A percentile compares a stretch with the other conserved stretches of the same genome.
These are phyloP conservation scores for Pammene fasciana DNA, from an alignment of 2,888 invertebrate genomes.

Conservation along the genomic window DNA sequence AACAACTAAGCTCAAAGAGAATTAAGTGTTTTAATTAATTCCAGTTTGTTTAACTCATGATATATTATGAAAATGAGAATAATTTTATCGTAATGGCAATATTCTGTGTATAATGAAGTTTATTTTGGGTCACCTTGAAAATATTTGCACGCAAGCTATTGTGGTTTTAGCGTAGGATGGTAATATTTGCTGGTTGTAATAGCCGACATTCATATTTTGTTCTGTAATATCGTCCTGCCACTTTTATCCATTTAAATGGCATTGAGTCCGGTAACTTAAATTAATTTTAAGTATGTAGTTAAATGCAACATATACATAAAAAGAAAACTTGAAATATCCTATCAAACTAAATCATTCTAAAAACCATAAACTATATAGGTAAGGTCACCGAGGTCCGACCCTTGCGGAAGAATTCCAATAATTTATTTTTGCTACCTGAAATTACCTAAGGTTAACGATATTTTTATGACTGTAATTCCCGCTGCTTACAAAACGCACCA, in stretches of 20 bases:
- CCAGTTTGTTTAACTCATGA: background rate
- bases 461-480: background rate
- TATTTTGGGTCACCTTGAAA: slow-evolving; percentile 41
- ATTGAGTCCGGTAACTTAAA: background rate
- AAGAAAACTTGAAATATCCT: too few relatives aligned
- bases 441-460: background rate
- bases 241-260: background rate
- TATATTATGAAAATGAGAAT: slow-evolving; percentile 16
- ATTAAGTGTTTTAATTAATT: slow-evolving; percentile 22
- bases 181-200: background rate
- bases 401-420: too few relatives aligned
- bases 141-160: slow-evolving; percentile 39
- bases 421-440: background rate
- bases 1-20: slow-evolving; percentile 1
- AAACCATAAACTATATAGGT: too few relatives aligned
- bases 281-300: too few relatives aligned
- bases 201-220: slow-evolving; percentile 9
- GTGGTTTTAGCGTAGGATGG: slow-evolving; percentile 10
- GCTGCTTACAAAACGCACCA: background rate
- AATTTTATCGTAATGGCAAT: slow-evolving; percentile 23
- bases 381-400: too few relatives aligned
- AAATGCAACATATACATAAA: too few relatives aligned
- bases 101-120: slow-evolving; percentile 34
- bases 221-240: background rate
- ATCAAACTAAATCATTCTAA: too few relatives aligned